Base-by-base conservation (phyloP, 2,113 vertebrate species). In the Rattus rattus region DNA sequence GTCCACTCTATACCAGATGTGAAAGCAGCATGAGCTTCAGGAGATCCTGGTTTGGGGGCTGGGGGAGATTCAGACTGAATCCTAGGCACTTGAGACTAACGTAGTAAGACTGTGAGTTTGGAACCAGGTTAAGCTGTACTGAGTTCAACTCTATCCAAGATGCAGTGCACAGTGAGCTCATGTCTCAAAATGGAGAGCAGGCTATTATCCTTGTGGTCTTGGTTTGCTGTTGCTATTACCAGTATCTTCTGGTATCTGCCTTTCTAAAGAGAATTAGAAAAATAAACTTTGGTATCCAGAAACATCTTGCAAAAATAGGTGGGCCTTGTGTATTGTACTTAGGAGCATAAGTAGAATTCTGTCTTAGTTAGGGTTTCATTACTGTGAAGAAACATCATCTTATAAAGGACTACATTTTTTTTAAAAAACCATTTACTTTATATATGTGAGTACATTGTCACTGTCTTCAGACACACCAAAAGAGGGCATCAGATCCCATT, bases 261-360 rank as follows among this genome's bases (percentile, higher is more conserved):
- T 98, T 95, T 97, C 77, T 94, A 95, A 96, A 61, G 94, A 97
- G 96, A 98, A 97, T 95, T 96, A 85, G 95, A 81, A 97, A 94
- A 96, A 93, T 94, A 97, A 96, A 96, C 91, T 83, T 56, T 89
- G 24, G 69, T 77, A 96, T 69, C 67, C 93, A 96, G 94, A 86
- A 97, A 54, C 16, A 16, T 77, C 47, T 95, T 94, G 54, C 80
- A 43, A 95, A 96, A 89, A 59, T 91, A 59, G 52, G 86, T 10
- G 1, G 33, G 52, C 61, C 33, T 24, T 30, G 17, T 49, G 73
- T 79, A 20, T 88, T 14, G 0, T 13, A 72, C 77, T 67, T 67
- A 83, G 39, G 59, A 39, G 28, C 90, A 73, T 81, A 94, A 93
- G 86, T 92, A 88, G 33, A 20, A 14, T 85, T 93, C 69, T 90